Percentiles rank a stretch among this genome's conserved stretches.
These are phyloP conservation scores for Troides oblongomaculatus DNA, from an alignment of 2,888 invertebrate species.

Conservation along the genomic window DNA sequence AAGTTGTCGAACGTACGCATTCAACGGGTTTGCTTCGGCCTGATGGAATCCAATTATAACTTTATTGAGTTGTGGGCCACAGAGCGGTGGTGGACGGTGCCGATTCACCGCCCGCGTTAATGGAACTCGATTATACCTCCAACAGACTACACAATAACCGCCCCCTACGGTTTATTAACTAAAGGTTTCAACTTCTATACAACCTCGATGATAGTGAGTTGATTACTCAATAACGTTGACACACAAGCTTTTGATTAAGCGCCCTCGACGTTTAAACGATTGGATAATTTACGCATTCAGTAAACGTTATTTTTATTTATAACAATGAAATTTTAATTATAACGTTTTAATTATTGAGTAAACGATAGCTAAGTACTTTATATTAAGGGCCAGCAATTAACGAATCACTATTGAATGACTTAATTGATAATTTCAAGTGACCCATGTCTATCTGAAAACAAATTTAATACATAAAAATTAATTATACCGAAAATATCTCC, in stretches of 20 bases:
- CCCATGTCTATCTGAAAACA: no score
- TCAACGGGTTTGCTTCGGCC: slow-evolving; percentile 61
- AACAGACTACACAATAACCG: slow-evolving; percentile 45
- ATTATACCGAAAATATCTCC: no score
- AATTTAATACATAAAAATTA: no score
- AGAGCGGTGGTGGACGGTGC: slow-evolving; percentile 52
- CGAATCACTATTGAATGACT: no score
- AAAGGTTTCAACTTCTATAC: slow-evolving; percentile 28
- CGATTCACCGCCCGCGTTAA: slow-evolving; percentile 54
- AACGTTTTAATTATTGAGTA: no score
- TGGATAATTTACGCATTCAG: background rate
- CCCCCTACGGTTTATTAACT: slow-evolving; percentile 43
- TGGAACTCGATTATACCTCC: slow-evolving; percentile 42
- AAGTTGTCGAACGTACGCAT: slow-evolving; percentile 41
- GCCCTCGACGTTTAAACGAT: background rate
- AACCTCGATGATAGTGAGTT: slow-evolving; percentile 3
- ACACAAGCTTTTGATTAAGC: background rate
- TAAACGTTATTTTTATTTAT: background rate
- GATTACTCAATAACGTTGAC: slow-evolving; percentile 1
- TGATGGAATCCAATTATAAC: slow-evolving; percentile 71
- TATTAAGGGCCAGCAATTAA: no score
- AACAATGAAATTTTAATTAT: background rate
- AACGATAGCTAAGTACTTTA: no score
- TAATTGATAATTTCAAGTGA: no score
- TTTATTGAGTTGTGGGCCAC: slow-evolving; percentile 68